A percentile compares a stretch with the other conserved stretches of the same genome.
These are phyloP conservation scores for Miichthys miiuy DNA, from an alignment of 2,797 vertebrate genomes.

Conservation along the genomic window DNA sequence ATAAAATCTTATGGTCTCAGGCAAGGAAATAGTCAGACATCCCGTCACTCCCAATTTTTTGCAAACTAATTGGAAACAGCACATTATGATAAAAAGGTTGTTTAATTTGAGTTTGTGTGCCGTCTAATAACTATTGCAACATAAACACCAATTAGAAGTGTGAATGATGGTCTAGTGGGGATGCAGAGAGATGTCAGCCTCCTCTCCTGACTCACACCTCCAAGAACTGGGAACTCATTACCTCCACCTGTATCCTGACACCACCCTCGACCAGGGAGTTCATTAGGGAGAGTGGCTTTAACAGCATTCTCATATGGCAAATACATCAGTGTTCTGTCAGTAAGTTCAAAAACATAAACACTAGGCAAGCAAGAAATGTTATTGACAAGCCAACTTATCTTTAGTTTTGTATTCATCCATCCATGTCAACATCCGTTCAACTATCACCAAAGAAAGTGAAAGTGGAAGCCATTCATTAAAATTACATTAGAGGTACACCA, in stretches of 20 bases:
- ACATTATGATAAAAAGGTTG: neutral
- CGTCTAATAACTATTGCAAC: neutral
- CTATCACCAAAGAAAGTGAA: no score
- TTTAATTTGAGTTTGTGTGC: neutral
- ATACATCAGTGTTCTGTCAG: neutral
- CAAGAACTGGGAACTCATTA: constrained; percentile 18
- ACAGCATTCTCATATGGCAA: neutral
- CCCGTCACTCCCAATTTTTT: no score
- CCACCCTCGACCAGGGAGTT: constrained; percentile 12
- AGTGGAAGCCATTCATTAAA: no score
- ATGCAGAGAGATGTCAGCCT: constrained; percentile 2
- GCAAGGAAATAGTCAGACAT: no score
- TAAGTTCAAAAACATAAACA: neutral
- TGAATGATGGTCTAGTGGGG: constrained; percentile 20
- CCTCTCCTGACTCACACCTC: constrained; percentile 23
- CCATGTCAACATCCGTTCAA: no score
- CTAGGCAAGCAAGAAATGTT: neutral
- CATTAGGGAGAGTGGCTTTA: constrained; percentile 5
- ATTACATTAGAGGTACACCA: no score
- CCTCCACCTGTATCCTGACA: neutral
- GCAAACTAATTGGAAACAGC: neutral
- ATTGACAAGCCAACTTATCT: neutral
- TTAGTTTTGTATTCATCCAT: neutral
- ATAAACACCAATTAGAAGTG: constrained; percentile 34
- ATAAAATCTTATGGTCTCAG: no score